Conservation (phyloP, 2,113 vertebrate genomes). For the Mobula hypostoma region DNA sequence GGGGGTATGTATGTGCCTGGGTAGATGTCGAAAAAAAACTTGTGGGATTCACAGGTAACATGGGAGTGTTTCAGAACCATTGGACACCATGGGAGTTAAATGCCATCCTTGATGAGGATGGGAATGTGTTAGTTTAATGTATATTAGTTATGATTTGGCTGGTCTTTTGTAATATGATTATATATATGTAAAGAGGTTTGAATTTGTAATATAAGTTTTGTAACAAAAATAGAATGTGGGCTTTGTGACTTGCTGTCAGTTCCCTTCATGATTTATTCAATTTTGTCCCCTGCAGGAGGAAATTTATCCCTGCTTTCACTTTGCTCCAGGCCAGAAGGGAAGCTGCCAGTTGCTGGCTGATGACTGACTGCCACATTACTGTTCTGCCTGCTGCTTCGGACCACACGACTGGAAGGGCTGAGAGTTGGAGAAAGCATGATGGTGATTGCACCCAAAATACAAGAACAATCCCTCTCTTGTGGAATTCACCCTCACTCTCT, state of each 20-base stretch:
- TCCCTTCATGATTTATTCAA: background rate
- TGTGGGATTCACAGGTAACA: no score
- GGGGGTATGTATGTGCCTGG: no score
- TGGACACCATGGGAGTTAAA: no score
- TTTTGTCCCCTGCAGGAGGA: background rate
- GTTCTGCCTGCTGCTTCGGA: background rate
- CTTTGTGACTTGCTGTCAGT: background rate
- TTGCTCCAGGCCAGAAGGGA: background rate
- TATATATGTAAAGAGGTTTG: no score
- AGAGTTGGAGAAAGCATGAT: background rate
- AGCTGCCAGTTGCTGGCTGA: background rate
- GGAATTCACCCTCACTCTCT: background rate
- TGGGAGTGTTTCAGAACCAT: no score
- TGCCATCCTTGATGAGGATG: no score
- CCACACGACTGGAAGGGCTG: background rate
- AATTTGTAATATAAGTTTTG: no score
- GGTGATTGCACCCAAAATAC: background rate
- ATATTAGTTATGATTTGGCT: no score
- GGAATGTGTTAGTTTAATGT: no score
- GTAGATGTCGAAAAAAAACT: no score
- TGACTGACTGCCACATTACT: background rate
- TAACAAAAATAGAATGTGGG: no score
- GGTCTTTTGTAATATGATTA: no score
- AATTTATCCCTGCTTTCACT: background rate
- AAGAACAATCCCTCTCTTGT: background rate